Evolutionary conservation across 35 echinoderm and acorn worm species (phyloP).

Genomic region (Acanthaster planci): DNA sequence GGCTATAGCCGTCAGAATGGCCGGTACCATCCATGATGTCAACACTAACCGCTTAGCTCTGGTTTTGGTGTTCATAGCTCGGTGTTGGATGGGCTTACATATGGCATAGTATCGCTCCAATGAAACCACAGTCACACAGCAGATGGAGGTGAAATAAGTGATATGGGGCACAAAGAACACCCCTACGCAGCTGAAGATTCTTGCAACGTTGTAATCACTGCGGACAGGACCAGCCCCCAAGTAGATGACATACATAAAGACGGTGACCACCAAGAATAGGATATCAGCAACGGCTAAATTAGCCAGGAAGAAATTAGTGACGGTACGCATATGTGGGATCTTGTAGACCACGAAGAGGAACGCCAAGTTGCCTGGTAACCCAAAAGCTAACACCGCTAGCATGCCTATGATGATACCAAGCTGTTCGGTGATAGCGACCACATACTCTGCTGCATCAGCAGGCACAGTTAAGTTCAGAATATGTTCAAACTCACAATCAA

Average conservation of each 20-base stretch:
- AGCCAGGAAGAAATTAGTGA: conserved; percentile 67
- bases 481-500: background rate
- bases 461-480: background rate
- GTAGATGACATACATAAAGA: conserved; percentile 40
- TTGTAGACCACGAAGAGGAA: conserved; percentile 53
- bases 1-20: background rate
- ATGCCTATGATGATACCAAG: conserved; percentile 44
- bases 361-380: conserved; percentile 52
- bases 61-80: conserved; percentile 37
- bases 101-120: conserved; percentile 64
- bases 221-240: background rate
- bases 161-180: conserved; percentile 38
- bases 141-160: conserved; percentile 53
- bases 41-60: conserved; percentile 27
- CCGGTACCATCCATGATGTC: conserved; percentile 28
- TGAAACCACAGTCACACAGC: conserved; percentile 43
- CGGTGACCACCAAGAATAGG: conserved; percentile 49
- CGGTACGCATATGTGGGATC: conserved; percentile 62
- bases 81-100: conserved; percentile 66
- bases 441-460: background rate
- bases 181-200: conserved; percentile 41
- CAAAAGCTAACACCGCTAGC: conserved; percentile 51
- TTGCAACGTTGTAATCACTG: conserved; percentile 35
- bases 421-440: conserved; percentile 7
- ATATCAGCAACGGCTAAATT: conserved; percentile 72